Evolutionary conservation across 2,888 invertebrate species (phyloP).

Genomic region (Trichacis sp.): DNA sequence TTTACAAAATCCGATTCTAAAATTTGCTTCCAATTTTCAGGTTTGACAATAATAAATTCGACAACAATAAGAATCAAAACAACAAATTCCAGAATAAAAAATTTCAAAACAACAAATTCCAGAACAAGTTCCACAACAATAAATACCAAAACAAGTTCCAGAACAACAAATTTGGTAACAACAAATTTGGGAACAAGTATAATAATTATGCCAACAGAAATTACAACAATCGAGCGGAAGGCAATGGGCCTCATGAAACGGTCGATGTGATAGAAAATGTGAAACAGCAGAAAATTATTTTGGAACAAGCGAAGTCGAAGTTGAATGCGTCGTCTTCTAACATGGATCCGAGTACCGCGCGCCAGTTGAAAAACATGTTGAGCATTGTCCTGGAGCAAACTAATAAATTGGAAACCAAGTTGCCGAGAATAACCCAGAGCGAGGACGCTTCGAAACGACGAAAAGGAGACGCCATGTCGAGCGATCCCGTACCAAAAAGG

Average conservation of each 20-base stretch:
- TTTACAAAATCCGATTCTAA: no score
- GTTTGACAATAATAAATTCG: not conserved
- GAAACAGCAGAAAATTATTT: conserved; percentile 58
- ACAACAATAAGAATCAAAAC: not conserved
- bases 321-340: conserved; percentile 50
- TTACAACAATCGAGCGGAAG: not conserved
- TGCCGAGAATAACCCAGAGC: conserved; percentile 34
- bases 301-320: conserved; percentile 59
- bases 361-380: conserved; percentile 61
- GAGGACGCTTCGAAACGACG: not conserved
- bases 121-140: no score
- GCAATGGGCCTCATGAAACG: conserved; percentile 9
- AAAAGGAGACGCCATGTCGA: no score
- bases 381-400: conserved; percentile 63
- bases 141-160: no score
- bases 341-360: conserved; percentile 58
- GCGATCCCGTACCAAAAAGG: no score
- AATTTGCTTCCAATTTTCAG: no score
- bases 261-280: conserved; percentile 53
- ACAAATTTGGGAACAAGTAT: not conserved
- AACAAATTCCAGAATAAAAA: not conserved
- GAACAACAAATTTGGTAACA: not conserved
- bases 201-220: conserved; percentile 13
- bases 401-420: conserved; percentile 59
- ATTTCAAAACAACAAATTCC: not conserved